phyloP scores from a whole-genome alignment of 2,113 vertebrate species.

The Antechinus stuartii region DNA sequence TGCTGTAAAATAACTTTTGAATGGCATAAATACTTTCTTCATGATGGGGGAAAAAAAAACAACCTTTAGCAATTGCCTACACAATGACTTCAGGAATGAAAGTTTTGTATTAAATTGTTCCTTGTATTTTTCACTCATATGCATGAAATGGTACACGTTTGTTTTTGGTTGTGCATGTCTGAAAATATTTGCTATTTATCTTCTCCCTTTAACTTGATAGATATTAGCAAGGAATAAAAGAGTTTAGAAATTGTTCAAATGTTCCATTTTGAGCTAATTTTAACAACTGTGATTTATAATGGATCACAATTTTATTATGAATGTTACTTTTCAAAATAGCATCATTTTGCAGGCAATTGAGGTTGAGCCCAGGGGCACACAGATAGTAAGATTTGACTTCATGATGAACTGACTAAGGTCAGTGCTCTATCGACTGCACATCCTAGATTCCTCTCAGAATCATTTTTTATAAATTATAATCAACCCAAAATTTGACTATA shows the following conservation, averaged over 20 bases:
- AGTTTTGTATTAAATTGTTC: not conserved
- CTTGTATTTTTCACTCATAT: not conserved
- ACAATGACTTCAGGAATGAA: slow-evolving; percentile 1
- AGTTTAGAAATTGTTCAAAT: not conserved
- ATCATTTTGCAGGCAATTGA: not conserved
- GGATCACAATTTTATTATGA: slow-evolving; percentile 26
- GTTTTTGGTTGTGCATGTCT: not conserved
- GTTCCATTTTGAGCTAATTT: slow-evolving; percentile 5
- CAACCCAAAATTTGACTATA: not conserved
- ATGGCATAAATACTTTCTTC: not conserved
- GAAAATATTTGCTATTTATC: not conserved
- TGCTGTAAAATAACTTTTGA: not conserved
- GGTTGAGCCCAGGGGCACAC: no score
- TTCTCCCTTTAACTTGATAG: not conserved
- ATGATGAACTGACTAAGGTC: no score
- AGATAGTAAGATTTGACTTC: no score
- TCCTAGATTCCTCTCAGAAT: not conserved
- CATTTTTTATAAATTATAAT: slow-evolving; percentile 45
- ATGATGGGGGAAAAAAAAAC: not conserved
- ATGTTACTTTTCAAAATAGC: slow-evolving; percentile 34
- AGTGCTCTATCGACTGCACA: not conserved
- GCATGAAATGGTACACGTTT: not conserved
- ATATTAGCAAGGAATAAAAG: slow-evolving; percentile 2
- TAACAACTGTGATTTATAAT: not conserved
- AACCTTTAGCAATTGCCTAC: not conserved